phyloP scores from a whole-genome alignment of 2,888 invertebrate genomes.

The Watsonalla cultraria region DNA sequence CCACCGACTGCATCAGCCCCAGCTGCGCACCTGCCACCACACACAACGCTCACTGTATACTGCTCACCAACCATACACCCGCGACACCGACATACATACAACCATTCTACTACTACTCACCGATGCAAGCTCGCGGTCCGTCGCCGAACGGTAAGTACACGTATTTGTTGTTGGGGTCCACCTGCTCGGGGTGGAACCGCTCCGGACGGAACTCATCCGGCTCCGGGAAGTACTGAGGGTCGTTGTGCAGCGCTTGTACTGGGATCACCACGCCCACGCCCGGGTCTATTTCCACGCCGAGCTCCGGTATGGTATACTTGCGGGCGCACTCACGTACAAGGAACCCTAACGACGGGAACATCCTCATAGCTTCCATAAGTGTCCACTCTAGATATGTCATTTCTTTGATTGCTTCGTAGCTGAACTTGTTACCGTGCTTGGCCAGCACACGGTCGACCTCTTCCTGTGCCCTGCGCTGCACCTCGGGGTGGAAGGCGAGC shows the following conservation, averaged over 20 bases:
- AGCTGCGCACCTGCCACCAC: conserved; percentile 43
- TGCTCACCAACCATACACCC: no score
- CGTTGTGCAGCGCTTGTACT: conserved; percentile 43
- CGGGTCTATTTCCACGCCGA: conserved; percentile 38
- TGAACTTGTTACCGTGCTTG: conserved; percentile 33
- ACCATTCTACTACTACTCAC: conserved; percentile 23
- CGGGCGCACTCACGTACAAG: conserved; percentile 37
- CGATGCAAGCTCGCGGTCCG: conserved; percentile 57
- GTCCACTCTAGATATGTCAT: conserved; percentile 48
- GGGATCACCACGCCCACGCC: conserved; percentile 40
- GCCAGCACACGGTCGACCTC: conserved; percentile 42
- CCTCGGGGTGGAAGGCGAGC: conserved; percentile 41
- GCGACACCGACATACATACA: background rate
- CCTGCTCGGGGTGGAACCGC: conserved; percentile 39
- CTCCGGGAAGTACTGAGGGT: conserved; percentile 44
- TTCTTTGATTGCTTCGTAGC: conserved; percentile 47
- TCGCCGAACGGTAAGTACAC: conserved; percentile 56
- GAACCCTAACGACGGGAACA: conserved; percentile 55
- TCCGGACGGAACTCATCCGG: conserved; percentile 48
- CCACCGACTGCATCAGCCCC: conserved; percentile 61
- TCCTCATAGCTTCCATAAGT: conserved; percentile 48
- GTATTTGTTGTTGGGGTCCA: conserved; percentile 30
- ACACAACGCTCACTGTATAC: background rate
- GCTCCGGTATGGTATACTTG: conserved; percentile 42
- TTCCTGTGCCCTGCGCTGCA: conserved; percentile 39